Evolutionary conservation across 2,797 vertebrate species (phyloP), one percentile per base, ranked within the genome.

Genomic region (Helarctos malayanus): DNA sequence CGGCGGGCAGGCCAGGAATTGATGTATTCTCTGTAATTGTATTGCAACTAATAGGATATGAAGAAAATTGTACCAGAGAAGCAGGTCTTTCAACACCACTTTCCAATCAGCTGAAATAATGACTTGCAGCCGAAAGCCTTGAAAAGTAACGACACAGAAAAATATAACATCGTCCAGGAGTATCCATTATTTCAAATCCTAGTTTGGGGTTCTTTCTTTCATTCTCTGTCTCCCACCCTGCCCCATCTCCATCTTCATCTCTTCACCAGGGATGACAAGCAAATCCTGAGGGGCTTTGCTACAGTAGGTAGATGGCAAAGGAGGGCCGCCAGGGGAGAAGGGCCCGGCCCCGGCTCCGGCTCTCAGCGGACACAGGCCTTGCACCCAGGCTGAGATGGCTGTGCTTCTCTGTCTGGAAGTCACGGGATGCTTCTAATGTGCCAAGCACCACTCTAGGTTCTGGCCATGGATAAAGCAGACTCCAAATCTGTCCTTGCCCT

Each of bases 1-100:
- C 98, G 98, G 98, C 98, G 97, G 98, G 98, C 97, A 98, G 98
- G 98, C 97, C 96, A 96, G 98, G 98, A 99, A 98, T 98, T 98
- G 98, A 99, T 99, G 98, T 95, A 98, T 99, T 98, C 98, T 91
- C 98, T 97, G 97, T 98, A 98, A 99, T 98, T 99, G 98, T 99
- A 98, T 98, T 98, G 98, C 98, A 97, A 98, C 98, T 99, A 99
- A 99, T 98, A 98, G 98, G 98, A 99, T 98, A 98, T 98, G 98
- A 98, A 98, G 98, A 97, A 98, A 99, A 99, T 98, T 97, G 98
- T 98, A 90, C 95, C 91, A 92, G 98, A 98, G 98, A 98, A 98
- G 95, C 96, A 95, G 97, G 97, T 98, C 98, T 98, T 98, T 98
- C 68, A 94, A 96, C 94, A 90, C 97, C 38, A 75, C 97, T 99